Evolutionary conservation across 2,888 invertebrate genomes (phyloP).

Genomic region (Rambutsinella grinnellia): DNA sequence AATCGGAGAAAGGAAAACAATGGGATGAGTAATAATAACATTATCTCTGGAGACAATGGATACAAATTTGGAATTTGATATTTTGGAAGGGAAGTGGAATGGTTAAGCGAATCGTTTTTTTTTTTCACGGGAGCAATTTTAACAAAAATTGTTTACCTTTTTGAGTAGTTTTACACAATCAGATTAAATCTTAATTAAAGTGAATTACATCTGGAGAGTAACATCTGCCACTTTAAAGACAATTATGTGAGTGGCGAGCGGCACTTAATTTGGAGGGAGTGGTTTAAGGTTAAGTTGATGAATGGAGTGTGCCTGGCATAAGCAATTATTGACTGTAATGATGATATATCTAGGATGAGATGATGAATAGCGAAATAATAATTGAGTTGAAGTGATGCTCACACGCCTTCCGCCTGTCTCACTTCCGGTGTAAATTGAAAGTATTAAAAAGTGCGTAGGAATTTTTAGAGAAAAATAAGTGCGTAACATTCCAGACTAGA

Average conservation of each 20-base stretch:
- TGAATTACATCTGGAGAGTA: constrained; percentile 28
- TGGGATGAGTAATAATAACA: constrained; percentile 58
- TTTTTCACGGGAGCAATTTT: too few species aligned
- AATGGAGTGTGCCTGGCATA: constrained; percentile 18
- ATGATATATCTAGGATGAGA: constrained; percentile 26
- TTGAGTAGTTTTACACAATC: not conserved
- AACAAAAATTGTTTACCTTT: not conserved
- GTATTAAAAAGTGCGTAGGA: constrained; percentile 2
- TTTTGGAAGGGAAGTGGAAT: not conserved
- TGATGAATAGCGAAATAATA: too few species aligned
- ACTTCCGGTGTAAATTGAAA: constrained; percentile 56
- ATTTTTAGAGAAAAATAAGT: too few species aligned
- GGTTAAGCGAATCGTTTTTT: not conserved
- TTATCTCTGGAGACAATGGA: constrained; percentile 51
- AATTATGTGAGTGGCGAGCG: not conserved
- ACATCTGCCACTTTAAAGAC: too few species aligned
- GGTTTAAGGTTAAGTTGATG: constrained; percentile 29
- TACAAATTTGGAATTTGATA: not conserved
- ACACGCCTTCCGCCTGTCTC: constrained; percentile 1
- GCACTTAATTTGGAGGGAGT: constrained; percentile 26
- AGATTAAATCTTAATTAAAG: constrained; percentile 45
- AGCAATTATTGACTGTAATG: too few species aligned
- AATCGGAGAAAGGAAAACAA: constrained; percentile 57
- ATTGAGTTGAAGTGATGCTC: constrained; percentile 13
- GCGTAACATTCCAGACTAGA: too few species aligned